These are phyloP conservation scores for Calephelis perditalis DNA, from an alignment of 2,888 invertebrate genomes.

Conservation along the genomic window DNA sequence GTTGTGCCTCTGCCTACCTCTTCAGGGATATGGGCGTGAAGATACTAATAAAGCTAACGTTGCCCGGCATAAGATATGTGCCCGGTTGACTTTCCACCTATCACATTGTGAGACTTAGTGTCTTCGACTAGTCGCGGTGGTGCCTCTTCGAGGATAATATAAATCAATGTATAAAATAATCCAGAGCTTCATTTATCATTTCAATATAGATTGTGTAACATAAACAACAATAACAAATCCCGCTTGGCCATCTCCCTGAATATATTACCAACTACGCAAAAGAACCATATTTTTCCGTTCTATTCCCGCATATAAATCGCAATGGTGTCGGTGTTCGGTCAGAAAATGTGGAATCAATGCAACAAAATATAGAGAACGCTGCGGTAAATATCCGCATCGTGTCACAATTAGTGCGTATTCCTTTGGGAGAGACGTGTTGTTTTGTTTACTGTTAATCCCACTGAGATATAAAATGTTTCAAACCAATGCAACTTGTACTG, in stretches of 20 bases:
- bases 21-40: too few species aligned
- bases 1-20: too few species aligned
- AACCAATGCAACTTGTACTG: not conserved
- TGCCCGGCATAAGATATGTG: too few species aligned
- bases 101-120: too few species aligned
- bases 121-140: too few species aligned
- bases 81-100: too few species aligned
- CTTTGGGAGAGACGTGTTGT: slow-evolving; percentile 37
- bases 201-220: too few species aligned
- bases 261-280: not conserved
- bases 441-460: slow-evolving; percentile 31
- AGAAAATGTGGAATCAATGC: slow-evolving; percentile 41
- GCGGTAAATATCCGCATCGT: slow-evolving; percentile 41
- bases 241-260: not conserved
- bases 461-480: not conserved
- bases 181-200: too few species aligned
- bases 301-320: not conserved
- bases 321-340: slow-evolving; percentile 9
- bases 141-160: too few species aligned
- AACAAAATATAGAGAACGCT: slow-evolving; percentile 44
- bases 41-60: too few species aligned
- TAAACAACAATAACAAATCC: too few species aligned
- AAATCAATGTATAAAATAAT: too few species aligned
- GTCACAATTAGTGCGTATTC: slow-evolving; percentile 48
- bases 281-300: not conserved